Evolutionary conservation across 2,113 vertebrate species (phyloP).

Genomic region (Verasper variegatus): DNA sequence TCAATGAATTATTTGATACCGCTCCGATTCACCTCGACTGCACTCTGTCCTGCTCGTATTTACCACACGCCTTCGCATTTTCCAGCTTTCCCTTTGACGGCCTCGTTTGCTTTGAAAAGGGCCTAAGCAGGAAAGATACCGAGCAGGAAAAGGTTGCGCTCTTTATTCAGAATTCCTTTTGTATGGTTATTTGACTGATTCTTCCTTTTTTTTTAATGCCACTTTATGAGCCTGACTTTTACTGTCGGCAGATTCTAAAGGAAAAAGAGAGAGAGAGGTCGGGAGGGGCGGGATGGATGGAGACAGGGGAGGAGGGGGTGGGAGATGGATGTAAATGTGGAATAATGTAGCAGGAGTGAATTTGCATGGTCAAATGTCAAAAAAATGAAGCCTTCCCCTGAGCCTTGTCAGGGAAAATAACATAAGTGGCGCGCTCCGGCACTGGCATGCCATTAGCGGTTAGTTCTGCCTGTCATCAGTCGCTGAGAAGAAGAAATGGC

Average conservation of each 20-base stretch:
- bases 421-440: constrained; percentile 92
- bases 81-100: constrained; percentile 47
- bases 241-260: constrained; percentile 82
- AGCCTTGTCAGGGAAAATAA: constrained; percentile 99
- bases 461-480: constrained; percentile 96
- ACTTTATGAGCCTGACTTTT: constrained; percentile 90
- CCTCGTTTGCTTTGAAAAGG: constrained; percentile 54
- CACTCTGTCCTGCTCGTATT: constrained; percentile 44
- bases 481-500: constrained; percentile 88
- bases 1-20: constrained; percentile 72
- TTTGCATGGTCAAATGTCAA: constrained; percentile 99
- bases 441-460: constrained; percentile 95
- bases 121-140: constrained; percentile 12
- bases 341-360: constrained; percentile 99
- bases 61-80: constrained; percentile 55
- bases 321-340: constrained; percentile 96
- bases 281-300: constrained; percentile 49
- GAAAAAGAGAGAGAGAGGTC: constrained; percentile 37
- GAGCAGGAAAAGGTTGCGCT: constrained; percentile 58
- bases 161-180: constrained; percentile 85
- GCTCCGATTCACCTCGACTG: constrained; percentile 42
- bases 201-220: constrained; percentile 60
- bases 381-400: constrained; percentile 99
- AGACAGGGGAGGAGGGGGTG: constrained; percentile 67
- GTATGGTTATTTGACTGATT: constrained; percentile 88